A percentile compares a stretch with the other conserved stretches of the same genome.
Evolutionary conservation across 2,113 vertebrate species (phyloP).

Genomic region (Nesoenas mayeri): DNA sequence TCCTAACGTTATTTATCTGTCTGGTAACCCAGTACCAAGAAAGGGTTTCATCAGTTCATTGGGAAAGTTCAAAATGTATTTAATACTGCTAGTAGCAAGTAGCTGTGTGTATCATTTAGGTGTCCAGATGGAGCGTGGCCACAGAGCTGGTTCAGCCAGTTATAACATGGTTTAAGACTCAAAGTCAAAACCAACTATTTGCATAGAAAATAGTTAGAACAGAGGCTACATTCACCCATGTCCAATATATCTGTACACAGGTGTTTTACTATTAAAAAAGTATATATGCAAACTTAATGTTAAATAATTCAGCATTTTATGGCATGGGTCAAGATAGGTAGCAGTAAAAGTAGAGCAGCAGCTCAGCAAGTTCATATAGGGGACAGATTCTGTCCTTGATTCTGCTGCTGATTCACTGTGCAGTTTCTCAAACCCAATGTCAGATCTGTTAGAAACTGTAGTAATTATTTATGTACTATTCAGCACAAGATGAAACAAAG

Average conservation of each 20-base stretch:
- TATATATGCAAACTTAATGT: background rate
- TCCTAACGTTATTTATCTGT: background rate
- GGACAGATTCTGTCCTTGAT: slow-evolving; percentile 8
- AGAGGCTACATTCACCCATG: background rate
- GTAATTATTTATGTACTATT: background rate
- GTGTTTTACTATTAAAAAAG: background rate
- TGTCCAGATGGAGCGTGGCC: background rate
- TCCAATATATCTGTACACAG: background rate
- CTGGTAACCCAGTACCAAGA: background rate
- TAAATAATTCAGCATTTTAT: background rate
- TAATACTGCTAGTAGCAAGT: background rate
- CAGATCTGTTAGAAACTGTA: slow-evolving; percentile 18
- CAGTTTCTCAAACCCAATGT: background rate
- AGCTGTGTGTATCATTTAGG: background rate
- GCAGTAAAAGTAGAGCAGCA: background rate
- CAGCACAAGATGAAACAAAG: background rate
- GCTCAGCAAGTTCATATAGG: background rate
- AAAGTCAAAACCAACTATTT: background rate
- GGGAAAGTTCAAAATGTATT: background rate
- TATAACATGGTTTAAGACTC: background rate
- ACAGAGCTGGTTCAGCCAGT: background rate
- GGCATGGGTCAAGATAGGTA: background rate
- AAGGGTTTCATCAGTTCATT: background rate
- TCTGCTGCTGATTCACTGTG: slow-evolving; percentile 23
- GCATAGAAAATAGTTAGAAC: background rate